phyloP scores from a whole-genome alignment of 2,888 invertebrate species.

The Oxyteleia sp. region DNA sequence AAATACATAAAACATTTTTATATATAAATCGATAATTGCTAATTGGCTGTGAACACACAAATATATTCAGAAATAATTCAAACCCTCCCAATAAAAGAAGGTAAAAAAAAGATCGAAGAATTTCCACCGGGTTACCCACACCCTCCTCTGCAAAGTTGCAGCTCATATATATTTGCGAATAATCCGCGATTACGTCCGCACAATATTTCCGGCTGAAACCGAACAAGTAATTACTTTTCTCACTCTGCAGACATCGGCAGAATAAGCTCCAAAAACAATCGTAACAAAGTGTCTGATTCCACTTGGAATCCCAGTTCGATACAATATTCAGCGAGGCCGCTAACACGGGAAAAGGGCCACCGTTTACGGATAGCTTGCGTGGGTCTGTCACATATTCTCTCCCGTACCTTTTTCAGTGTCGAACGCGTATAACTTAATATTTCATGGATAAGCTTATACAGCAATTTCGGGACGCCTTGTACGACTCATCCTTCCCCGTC shows the following conservation, averaged over 20 bases:
- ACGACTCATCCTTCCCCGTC: slow-evolving; percentile 55
- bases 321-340: slow-evolving; percentile 9
- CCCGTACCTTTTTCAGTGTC: slow-evolving; percentile 48
- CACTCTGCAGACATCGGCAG: slow-evolving; percentile 16
- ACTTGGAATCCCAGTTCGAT: slow-evolving; percentile 1
- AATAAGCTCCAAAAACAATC: slow-evolving; percentile 29
- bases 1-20: no score
- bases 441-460: slow-evolving; percentile 69
- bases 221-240: slow-evolving; percentile 39
- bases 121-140: no score
- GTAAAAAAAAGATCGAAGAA: no score
- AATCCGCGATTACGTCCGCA: slow-evolving; percentile 15
- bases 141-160: not conserved
- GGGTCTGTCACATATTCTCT: slow-evolving; percentile 51
- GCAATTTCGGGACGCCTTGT: slow-evolving; percentile 53
- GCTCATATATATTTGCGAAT: slow-evolving; percentile 10
- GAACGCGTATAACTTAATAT: slow-evolving; percentile 64
- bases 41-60: no score
- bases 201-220: slow-evolving; percentile 26
- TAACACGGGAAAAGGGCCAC: not conserved
- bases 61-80: no score
- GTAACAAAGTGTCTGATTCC: slow-evolving; percentile 22
- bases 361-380: slow-evolving; percentile 27
- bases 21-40: no score
- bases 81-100: no score